A percentile compares a stretch with the other conserved stretches of the same genome.
Conservation (phyloP, 2,888 invertebrate genomes). For the Prenolepis imparis region DNA sequence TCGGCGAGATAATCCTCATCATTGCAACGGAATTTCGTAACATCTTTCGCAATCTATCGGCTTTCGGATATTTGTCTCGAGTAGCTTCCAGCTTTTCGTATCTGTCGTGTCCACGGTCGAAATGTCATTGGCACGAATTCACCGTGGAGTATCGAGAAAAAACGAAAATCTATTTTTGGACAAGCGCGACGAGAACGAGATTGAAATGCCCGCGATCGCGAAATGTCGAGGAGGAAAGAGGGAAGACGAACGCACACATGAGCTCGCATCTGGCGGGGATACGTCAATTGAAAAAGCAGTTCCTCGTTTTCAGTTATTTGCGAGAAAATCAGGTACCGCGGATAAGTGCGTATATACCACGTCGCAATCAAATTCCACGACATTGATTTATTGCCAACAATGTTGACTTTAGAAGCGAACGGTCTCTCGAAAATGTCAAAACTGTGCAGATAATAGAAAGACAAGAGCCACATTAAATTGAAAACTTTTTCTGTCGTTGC, state of each 20-base stretch:
- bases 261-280: constrained; percentile 23
- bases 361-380: background rate
- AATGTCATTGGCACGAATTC: constrained; percentile 13
- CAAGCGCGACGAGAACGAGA: constrained; percentile 18
- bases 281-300: constrained; percentile 54
- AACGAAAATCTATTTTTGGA: background rate
- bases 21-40: constrained; percentile 58
- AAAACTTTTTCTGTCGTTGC: background rate
- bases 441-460: background rate
- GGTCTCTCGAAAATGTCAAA: background rate
- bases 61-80: constrained; percentile 28
- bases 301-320: constrained; percentile 53
- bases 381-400: constrained; percentile 2
- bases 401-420: background rate
- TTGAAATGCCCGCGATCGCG: constrained; percentile 37
- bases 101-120: background rate
- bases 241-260: constrained; percentile 46
- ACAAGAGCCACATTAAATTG: constrained; percentile 26
- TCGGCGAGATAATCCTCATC: constrained; percentile 34
- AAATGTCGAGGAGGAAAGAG: constrained; percentile 50
- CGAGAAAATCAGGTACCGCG: constrained; percentile 8
- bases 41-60: constrained; percentile 30
- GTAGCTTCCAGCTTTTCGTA: background rate
- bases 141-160: background rate
- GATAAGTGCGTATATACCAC: constrained; percentile 6